phyloP scores from a whole-genome alignment of 2,113 vertebrate species.

The Sterrhoptilus dennistouni region DNA sequence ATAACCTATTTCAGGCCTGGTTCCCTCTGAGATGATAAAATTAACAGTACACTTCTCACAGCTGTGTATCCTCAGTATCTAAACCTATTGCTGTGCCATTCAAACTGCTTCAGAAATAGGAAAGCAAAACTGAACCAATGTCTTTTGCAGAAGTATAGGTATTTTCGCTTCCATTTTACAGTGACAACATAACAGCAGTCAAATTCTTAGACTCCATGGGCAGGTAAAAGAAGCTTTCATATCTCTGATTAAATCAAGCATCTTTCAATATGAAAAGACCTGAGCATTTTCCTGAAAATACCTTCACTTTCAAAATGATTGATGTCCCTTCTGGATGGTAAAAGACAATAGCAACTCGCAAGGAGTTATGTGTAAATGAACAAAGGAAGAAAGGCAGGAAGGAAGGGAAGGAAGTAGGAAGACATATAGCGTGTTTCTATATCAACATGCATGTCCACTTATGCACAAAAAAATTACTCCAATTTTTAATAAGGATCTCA shows the following conservation, averaged over 20 bases:
- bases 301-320: slow-evolving; percentile 44
- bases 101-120: not conserved
- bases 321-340: slow-evolving; percentile 5
- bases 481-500: not conserved
- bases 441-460: not conserved
- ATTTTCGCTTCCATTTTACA: slow-evolving; percentile 49
- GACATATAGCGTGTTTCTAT: not conserved
- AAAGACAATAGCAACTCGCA: slow-evolving; percentile 17
- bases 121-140: not conserved
- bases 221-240: slow-evolving; percentile 38
- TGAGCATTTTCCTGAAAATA: slow-evolving; percentile 55
- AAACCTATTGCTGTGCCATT: slow-evolving; percentile 19
- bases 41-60: slow-evolving; percentile 23
- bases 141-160: not conserved
- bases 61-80: slow-evolving; percentile 14
- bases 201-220: slow-evolving; percentile 16
- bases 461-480: not conserved
- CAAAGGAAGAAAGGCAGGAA: not conserved
- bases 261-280: slow-evolving; percentile 35
- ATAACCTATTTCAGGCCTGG: slow-evolving; percentile 55
- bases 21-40: slow-evolving; percentile 69
- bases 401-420: not conserved
- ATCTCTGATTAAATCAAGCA: slow-evolving; percentile 60
- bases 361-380: not conserved
- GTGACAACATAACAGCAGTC: not conserved